Conservation (phyloP, 2,113 vertebrate genomes). For the Thermophis baileyi region DNA sequence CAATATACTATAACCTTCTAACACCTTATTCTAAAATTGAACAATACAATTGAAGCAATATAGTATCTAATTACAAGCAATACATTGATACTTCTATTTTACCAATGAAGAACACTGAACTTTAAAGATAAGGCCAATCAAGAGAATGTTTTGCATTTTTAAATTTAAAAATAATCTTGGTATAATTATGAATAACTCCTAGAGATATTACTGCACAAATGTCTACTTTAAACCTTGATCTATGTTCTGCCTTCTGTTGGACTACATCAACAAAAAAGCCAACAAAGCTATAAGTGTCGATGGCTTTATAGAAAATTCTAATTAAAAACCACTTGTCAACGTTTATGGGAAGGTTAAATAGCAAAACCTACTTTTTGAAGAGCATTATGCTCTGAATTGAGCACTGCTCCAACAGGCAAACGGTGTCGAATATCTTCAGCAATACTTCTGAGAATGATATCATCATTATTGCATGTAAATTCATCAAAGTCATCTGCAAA, state of each 20-base stretch:
- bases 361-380: conserved; percentile 71
- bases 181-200: not conserved
- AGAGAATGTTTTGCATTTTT: not conserved
- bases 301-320: not conserved
- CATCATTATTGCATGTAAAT: conserved; percentile 76
- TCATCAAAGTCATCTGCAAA: conserved; percentile 83
- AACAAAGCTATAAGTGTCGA: not conserved
- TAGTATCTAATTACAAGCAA: not conserved
- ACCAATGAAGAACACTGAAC: not conserved
- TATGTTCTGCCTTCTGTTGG: not conserved
- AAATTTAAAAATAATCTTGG: not conserved
- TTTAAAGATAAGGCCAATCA: not conserved
- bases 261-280: not conserved
- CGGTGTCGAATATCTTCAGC: conserved; percentile 79
- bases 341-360: conserved; percentile 19
- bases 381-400: conserved; percentile 75
- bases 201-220: not conserved
- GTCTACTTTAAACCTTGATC: not conserved
- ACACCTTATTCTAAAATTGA: not conserved
- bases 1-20: not conserved
- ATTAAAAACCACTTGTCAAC: not conserved
- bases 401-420: conserved; percentile 79
- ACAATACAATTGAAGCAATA: not conserved
- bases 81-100: not conserved
- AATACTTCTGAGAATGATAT: conserved; percentile 78